phyloP scores from a whole-genome alignment of 2,797 vertebrate species.

The Mormyrops boulengeri region DNA sequence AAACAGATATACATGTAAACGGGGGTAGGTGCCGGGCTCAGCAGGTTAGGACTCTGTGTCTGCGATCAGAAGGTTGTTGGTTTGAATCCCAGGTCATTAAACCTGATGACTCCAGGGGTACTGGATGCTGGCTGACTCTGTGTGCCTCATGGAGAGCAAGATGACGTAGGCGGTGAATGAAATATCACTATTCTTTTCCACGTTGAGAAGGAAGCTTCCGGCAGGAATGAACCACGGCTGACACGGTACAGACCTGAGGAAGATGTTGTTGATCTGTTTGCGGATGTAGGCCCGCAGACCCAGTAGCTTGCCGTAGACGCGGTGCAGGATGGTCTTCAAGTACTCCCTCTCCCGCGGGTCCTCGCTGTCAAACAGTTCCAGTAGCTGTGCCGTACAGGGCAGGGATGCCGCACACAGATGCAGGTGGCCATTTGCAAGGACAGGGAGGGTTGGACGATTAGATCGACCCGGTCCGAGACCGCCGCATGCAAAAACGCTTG shows the following conservation, averaged over 20 bases:
- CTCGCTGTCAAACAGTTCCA: background rate
- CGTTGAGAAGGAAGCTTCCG: background rate
- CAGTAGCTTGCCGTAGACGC: constrained; percentile 87
- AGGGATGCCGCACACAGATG: background rate
- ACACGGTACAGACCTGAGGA: constrained; percentile 34
- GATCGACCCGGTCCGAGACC: background rate
- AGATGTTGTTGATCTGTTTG: constrained; percentile 93
- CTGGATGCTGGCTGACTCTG: background rate
- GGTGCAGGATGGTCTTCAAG: constrained; percentile 87
- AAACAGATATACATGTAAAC: background rate
- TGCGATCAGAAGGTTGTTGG: background rate
- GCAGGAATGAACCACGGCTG: background rate
- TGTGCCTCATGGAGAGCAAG: background rate
- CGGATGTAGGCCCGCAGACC: constrained; percentile 86
- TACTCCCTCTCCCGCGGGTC: constrained; percentile 57
- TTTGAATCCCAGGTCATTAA: background rate
- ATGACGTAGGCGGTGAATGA: background rate
- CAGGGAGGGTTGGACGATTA: background rate
- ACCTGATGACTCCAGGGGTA: background rate
- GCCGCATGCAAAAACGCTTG: background rate
- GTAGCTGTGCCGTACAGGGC: background rate
- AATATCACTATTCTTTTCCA: background rate
- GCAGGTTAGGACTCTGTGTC: background rate
- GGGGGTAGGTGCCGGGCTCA: background rate
- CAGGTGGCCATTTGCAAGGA: background rate